Conservation (phyloP, 2,888 invertebrate genomes). For the Lasioglossum calceatum region DNA sequence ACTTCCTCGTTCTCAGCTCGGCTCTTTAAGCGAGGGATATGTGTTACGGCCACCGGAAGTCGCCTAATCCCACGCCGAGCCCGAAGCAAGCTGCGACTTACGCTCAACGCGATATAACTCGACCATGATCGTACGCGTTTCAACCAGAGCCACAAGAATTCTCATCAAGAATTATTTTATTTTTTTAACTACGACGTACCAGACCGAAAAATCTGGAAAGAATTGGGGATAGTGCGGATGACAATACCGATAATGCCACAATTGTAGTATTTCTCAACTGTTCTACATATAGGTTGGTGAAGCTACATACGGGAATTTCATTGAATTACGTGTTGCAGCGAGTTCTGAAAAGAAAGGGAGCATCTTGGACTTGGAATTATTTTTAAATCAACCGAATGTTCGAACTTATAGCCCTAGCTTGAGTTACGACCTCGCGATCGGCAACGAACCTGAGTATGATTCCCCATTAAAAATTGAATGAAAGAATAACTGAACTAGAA, state of each 20-base stretch:
- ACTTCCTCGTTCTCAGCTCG: slow-evolving; percentile 40
- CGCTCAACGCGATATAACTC: neutral
- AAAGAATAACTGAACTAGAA: neutral
- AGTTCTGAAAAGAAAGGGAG: neutral
- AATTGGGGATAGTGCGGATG: too few relatives aligned
- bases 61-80: slow-evolving; percentile 38
- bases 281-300: neutral
- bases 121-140: neutral
- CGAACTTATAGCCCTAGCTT: too few relatives aligned
- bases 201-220: neutral
- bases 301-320: neutral
- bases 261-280: neutral
- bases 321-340: neutral
- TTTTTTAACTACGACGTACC: neutral
- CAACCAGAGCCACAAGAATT: neutral
- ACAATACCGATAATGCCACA: neutral
- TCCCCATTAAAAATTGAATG: neutral
- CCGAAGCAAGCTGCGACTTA: neutral
- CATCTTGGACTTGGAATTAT: neutral
- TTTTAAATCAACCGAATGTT: neutral
- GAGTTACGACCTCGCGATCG: neutral
- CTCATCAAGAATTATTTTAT: neutral
- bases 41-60: slow-evolving; percentile 28
- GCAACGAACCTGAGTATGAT: neutral
- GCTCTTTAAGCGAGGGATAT: slow-evolving; percentile 21